phyloP scores from a whole-genome alignment of 1,140 invertebrate genomes.

The Pseudomyrmex cubaensis region DNA sequence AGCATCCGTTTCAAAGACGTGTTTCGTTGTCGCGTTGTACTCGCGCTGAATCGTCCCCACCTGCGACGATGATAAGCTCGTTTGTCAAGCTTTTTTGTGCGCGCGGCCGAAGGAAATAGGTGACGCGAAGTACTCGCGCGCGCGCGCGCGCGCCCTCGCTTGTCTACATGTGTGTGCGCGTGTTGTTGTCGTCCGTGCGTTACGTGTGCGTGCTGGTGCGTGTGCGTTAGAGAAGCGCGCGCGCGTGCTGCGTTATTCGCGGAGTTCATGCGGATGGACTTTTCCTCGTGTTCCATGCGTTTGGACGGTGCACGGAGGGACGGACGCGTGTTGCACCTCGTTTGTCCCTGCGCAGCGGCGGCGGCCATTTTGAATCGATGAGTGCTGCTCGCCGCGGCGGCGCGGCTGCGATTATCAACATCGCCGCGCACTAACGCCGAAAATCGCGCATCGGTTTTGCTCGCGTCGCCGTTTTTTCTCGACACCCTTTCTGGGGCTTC shows the following conservation, averaged over 20 bases:
- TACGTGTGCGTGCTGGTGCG: neutral
- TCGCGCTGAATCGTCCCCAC: neutral
- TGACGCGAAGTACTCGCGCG: neutral
- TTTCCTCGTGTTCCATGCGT: neutral
- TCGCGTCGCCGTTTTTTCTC: neutral
- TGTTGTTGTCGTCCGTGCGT: neutral
- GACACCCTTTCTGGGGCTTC: neutral
- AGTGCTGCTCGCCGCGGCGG: slow-evolving; percentile 53
- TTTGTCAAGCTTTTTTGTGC: neutral
- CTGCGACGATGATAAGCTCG: slow-evolving; percentile 16
- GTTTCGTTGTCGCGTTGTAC: neutral
- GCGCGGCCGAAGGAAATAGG: slow-evolving; percentile 1
- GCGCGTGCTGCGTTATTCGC: neutral
- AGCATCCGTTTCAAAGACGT: neutral
- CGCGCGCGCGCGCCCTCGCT: neutral
- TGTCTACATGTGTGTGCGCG: too few species aligned
- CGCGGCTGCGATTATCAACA: slow-evolving; percentile 65
- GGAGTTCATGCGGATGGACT: neutral
- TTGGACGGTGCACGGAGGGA: neutral
- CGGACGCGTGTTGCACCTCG: slow-evolving; percentile 9
- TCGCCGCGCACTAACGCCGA: slow-evolving; percentile 44
- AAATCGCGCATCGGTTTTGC: slow-evolving; percentile 53
- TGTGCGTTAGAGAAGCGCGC: neutral
- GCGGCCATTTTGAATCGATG: slow-evolving; percentile 75
- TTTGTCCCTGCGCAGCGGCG: slow-evolving; percentile 41